These are phyloP conservation scores for Epistrophella euchroma DNA, from an alignment of 2,888 invertebrate species.

Conservation along the genomic window DNA sequence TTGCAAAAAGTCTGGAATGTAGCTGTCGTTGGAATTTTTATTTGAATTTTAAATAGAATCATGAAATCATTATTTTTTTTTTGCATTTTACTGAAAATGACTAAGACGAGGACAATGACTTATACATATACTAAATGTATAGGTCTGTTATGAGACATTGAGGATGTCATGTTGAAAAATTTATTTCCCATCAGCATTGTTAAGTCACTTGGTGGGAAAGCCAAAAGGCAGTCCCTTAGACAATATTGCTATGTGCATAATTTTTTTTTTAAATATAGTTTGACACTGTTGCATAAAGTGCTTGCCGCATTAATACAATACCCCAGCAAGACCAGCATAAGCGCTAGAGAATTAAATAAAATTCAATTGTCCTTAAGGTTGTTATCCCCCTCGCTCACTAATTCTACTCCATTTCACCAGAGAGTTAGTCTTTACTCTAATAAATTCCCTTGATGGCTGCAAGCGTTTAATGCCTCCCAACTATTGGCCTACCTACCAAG, in stretches of 20 bases:
- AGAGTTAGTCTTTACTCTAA: conserved; percentile 38
- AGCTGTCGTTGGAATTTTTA: no score
- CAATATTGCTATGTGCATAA: conserved; percentile 50
- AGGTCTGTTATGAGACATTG: conserved; percentile 53
- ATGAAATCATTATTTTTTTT: not conserved
- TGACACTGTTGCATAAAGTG: conserved; percentile 59
- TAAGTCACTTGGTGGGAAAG: conserved; percentile 18
- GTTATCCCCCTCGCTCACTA: conserved; percentile 50
- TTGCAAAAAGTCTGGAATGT: no score
- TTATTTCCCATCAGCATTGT: conserved; percentile 45
- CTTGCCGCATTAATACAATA: conserved; percentile 43
- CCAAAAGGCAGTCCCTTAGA: conserved; percentile 4
- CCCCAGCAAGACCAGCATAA: not conserved
- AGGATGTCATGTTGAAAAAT: conserved; percentile 60
- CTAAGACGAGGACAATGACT: conserved; percentile 11
- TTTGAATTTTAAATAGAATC: not conserved
- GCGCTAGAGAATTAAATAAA: conserved; percentile 58
- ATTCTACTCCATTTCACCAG: conserved; percentile 15
- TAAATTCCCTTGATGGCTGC: conserved; percentile 53
- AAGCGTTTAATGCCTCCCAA: conserved; percentile 55
- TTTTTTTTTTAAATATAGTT: conserved; percentile 50
- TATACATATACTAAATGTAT: no score
- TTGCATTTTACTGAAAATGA: conserved; percentile 14
- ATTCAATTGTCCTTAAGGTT: conserved; percentile 72
- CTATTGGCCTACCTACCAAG: conserved; percentile 29